phyloP scores from a whole-genome alignment of 2,113 vertebrate species.

The Esox niger region DNA sequence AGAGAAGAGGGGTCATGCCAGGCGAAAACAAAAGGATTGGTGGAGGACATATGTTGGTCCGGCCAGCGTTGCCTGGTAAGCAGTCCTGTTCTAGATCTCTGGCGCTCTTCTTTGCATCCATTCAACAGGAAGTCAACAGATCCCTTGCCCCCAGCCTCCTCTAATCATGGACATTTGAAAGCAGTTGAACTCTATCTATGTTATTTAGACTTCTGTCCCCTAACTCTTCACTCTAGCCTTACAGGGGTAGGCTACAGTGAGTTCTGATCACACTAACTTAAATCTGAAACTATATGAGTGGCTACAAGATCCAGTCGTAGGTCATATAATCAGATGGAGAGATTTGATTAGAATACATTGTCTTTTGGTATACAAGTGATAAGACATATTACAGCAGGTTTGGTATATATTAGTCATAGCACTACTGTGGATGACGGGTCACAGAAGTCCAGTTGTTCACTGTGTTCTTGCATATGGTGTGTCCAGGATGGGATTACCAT shows the following conservation, averaged over 20 bases:
- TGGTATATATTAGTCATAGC: not conserved
- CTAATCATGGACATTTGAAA: too few species aligned
- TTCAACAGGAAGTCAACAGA: not conserved
- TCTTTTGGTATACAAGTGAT: too few species aligned
- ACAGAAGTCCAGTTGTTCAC: not conserved
- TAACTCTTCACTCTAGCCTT: too few species aligned
- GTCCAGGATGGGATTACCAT: not conserved
- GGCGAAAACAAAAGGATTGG: conserved; percentile 18
- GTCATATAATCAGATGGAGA: too few species aligned
- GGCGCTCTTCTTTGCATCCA: not conserved
- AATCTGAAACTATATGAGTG: conserved; percentile 2
- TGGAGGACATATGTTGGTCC: conserved; percentile 19
- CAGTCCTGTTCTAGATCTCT: conserved; percentile 31
- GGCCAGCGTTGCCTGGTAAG: conserved; percentile 12
- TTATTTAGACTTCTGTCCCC: too few species aligned
- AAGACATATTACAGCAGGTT: too few species aligned
- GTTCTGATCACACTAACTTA: too few species aligned
- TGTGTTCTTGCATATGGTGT: conserved; percentile 8
- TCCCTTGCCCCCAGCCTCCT: not conserved
- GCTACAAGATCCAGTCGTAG: too few species aligned
- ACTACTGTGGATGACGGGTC: not conserved
- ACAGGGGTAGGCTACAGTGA: too few species aligned
- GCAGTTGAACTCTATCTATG: too few species aligned
- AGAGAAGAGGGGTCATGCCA: conserved; percentile 39
- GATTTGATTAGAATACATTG: too few species aligned